Evolutionary conservation across 2,113 vertebrate species (phyloP).

Genomic region (Tachysurus fulvidraco): DNA sequence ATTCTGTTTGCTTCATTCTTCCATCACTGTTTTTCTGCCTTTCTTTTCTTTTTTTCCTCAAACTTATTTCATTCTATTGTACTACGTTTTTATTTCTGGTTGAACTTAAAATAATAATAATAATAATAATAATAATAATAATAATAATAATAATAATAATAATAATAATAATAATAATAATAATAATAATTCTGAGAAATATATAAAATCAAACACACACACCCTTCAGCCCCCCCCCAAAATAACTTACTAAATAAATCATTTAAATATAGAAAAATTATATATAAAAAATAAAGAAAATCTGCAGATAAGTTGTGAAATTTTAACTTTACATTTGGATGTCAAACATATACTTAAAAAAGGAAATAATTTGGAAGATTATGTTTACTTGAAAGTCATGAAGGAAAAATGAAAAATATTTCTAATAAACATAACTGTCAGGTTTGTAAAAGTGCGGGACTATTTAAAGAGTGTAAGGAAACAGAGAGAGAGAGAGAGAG

Average conservation of each 20-base stretch:
- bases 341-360: neutral
- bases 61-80: neutral
- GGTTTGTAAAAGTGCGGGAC: neutral
- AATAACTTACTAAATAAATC: neutral
- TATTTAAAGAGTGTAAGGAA: slow-evolving; percentile 25
- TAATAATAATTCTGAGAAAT: neutral
- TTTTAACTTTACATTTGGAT: neutral
- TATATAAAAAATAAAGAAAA: neutral
- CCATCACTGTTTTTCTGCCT: neutral
- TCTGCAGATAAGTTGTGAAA: neutral
- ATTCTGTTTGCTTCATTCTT: too few species aligned
- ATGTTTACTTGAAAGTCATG: neutral
- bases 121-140: neutral
- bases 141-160: too few species aligned
- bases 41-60: neutral
- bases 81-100: neutral
- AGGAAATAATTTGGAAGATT: neutral
- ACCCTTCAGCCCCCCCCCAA: too few species aligned
- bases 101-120: neutral
- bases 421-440: neutral
- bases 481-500: slow-evolving; percentile 36
- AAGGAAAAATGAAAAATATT: neutral
- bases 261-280: neutral
- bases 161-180: too few species aligned
- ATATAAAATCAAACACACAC: neutral